Conservation (phyloP, 2,888 invertebrate genomes). For the Calameuta idolon region DNA sequence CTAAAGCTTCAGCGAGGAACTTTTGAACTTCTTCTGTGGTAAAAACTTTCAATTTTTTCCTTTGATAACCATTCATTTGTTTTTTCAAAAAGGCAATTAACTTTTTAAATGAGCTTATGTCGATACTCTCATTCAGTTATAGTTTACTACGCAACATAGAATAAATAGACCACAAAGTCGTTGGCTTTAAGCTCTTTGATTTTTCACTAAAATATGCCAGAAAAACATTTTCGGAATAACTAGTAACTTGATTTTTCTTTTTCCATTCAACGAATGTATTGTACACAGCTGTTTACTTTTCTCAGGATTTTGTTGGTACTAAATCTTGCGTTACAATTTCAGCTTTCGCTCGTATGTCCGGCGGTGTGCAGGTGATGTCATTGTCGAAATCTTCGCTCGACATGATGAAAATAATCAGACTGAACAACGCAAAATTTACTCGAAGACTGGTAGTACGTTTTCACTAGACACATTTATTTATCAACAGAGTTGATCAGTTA, state of each 20-base stretch:
- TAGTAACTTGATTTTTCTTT: conserved; percentile 11
- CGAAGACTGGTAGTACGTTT: too few relatives aligned
- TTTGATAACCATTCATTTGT: conserved; percentile 19
- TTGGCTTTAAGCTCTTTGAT: conserved; percentile 16
- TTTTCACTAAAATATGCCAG: conserved; percentile 25
- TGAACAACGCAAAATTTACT: too few relatives aligned
- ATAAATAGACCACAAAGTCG: conserved; percentile 25
- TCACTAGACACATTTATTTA: too few relatives aligned
- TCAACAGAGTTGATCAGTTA: too few relatives aligned
- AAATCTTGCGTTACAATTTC: conserved; percentile 8
- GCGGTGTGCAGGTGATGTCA: background rate
- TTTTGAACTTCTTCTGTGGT: conserved; percentile 20
- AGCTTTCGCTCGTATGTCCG: background rate
- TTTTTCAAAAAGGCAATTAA: conserved; percentile 19
- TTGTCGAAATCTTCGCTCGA: background rate
- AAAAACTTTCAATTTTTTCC: conserved; percentile 25
- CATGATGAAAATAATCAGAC: too few relatives aligned
- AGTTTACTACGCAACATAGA: conserved; percentile 26
- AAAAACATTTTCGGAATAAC: conserved; percentile 18
- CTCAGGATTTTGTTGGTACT: conserved; percentile 19
- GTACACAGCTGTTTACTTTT: conserved; percentile 17
- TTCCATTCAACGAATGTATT: conserved; percentile 22
- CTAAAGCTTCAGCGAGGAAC: conserved; percentile 32
- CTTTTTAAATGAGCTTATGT: conserved; percentile 15
- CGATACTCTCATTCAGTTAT: conserved; percentile 17